Evolutionary conservation across 1,140 invertebrate genomes (phyloP), one percentile per base, ranked within the genome.

Genomic region (Bradynema listronoti): DNA sequence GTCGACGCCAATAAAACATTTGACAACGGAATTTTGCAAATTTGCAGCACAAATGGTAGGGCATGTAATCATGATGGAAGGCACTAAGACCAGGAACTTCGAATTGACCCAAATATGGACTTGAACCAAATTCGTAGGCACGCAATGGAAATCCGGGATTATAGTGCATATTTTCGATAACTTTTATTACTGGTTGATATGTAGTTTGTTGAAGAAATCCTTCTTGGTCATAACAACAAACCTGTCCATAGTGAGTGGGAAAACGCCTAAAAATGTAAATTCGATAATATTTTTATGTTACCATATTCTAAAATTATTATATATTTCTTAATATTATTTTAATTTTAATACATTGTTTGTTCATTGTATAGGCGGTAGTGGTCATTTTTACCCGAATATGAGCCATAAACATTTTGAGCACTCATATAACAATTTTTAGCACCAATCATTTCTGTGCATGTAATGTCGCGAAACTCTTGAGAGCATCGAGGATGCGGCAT

Each of bases 21-120:
- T 76, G 73, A 60, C 73, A 76, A 19, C 73, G 73, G 66, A 74
- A 74, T 45, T 78, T 73, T 32, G 73, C 61, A 33, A 69, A 76
- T 59, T 78, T 76, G 58, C 73, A 76, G 43, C 73, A 76, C 45
- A 76, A 49, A 59, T 69, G 65, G 43, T 76, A 76, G n/a, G 73
- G 73, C 73, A 78, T 78, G 58, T 73, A 78, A 59, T 76, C 73
- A 56, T 76, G 67, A 57, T 77, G 68, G 65, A 76, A 76, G 5
- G 64, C 66, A 33, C 63, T 68, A 51, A 76, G 51, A 30, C 72
- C 75, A 49, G 73, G 72, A n/a, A 72, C 69, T 55, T 73, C 72
- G 56, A 66, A 73, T 47, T 75, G 72, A 24, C 71, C 71, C 64
- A 76, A 58, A 57, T 76, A 76, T 5, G 73, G 75, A 14, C 65